Conservation (phyloP, 2,888 invertebrate genomes). For the Acanthococcus lagerstroemiae region DNA sequence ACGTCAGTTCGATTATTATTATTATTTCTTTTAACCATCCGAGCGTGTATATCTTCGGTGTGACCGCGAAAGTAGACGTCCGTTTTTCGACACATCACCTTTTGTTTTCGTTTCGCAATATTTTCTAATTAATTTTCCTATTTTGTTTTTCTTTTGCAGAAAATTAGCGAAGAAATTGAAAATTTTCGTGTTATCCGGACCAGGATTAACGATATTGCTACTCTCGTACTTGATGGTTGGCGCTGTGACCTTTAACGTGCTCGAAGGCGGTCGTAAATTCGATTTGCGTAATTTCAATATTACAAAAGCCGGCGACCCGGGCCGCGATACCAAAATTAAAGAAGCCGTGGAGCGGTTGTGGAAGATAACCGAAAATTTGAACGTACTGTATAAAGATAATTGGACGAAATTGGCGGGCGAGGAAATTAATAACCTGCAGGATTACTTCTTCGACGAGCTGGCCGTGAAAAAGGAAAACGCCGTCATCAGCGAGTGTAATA, state of each 20-base stretch:
- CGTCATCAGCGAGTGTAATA: slow-evolving; percentile 7
- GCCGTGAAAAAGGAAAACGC: slow-evolving; percentile 9
- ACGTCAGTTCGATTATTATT: too few relatives aligned
- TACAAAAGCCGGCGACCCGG: background rate
- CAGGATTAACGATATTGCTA: slow-evolving; percentile 74
- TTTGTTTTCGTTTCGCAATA: too few relatives aligned
- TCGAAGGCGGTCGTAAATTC: slow-evolving; percentile 53
- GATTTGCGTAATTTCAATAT: background rate
- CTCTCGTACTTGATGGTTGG: slow-evolving; percentile 85
- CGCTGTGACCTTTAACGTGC: slow-evolving; percentile 77
- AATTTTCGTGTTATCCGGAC: slow-evolving; percentile 55
- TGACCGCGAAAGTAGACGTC: too few relatives aligned
- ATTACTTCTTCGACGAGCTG: slow-evolving; percentile 41
- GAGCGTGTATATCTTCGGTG: too few relatives aligned
- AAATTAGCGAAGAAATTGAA: slow-evolving; percentile 16
- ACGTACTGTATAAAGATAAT: slow-evolving; percentile 81
- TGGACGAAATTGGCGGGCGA: slow-evolving; percentile 83
- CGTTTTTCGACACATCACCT: too few relatives aligned
- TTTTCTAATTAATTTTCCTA: too few relatives aligned
- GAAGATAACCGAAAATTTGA: slow-evolving; percentile 77
- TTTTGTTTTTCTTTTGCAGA: too few relatives aligned
- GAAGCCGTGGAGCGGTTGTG: slow-evolving; percentile 68
- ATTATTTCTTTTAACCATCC: too few relatives aligned
- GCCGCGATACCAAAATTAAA: slow-evolving; percentile 9
- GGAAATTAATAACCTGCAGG: slow-evolving; percentile 75